phyloP scores from a whole-genome alignment of 2,797 vertebrate species.

The Dicrostonyx torquatus region DNA sequence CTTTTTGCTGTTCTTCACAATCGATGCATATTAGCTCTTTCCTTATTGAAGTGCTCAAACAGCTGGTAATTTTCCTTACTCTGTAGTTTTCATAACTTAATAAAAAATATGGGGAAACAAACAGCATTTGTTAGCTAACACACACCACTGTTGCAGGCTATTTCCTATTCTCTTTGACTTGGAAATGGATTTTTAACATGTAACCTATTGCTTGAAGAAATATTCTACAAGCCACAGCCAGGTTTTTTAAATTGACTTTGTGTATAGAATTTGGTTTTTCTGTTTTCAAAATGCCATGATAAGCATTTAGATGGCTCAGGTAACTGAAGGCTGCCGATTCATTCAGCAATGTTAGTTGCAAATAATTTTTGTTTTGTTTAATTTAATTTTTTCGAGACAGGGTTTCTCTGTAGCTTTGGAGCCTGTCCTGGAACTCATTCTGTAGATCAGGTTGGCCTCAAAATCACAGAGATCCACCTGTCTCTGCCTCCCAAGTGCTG shows the following conservation, averaged over 20 bases:
- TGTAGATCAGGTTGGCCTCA: too few relatives aligned
- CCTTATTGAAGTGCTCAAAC: neutral
- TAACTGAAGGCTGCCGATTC: neutral
- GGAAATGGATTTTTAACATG: neutral
- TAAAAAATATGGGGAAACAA: neutral
- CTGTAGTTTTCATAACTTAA: conserved; percentile 4
- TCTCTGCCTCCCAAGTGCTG: too few relatives aligned
- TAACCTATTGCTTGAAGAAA: conserved; percentile 1
- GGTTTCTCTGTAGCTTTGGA: too few relatives aligned
- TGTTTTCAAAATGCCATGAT: conserved; percentile 7
- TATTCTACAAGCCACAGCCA: neutral
- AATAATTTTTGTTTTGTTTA: conserved; percentile 1
- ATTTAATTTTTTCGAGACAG: too few relatives aligned
- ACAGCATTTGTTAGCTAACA: neutral
- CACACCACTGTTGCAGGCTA: neutral
- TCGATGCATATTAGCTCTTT: neutral
- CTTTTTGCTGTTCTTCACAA: conserved; percentile 36
- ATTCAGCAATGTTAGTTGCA: neutral
- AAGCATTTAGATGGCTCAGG: neutral
- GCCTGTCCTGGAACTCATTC: too few relatives aligned
- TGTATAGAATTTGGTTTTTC: neutral
- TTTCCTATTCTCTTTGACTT: neutral
- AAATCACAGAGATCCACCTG: too few relatives aligned
- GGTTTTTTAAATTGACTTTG: neutral
- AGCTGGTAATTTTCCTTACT: neutral